Conservation (phyloP, 1,140 invertebrate species). For the Prorops nasuta region DNA sequence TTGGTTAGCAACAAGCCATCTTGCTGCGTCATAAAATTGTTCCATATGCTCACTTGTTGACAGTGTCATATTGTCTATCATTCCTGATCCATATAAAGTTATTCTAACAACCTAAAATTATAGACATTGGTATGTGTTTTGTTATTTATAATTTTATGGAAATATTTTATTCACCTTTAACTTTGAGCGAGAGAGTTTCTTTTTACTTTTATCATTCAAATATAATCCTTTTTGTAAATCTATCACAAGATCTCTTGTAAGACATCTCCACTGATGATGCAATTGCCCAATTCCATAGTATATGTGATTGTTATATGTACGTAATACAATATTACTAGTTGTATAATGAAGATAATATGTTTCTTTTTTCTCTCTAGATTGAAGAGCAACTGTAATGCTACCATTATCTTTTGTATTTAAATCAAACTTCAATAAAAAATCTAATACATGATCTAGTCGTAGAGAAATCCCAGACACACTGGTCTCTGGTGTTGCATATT, state of each 20-base stretch:
- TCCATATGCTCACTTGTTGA: conserved; percentile 81
- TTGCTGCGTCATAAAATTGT: conserved; percentile 88
- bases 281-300: conserved; percentile 82
- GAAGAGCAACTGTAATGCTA: conserved; percentile 74
- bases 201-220: conserved; percentile 63
- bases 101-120: conserved; percentile 60
- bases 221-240: conserved; percentile 88
- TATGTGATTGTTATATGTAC: conserved; percentile 71
- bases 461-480: conserved; percentile 68
- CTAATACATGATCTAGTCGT: conserved; percentile 70
- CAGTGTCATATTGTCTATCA: conserved; percentile 79
- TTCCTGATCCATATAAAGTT: conserved; percentile 73
- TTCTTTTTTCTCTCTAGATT: conserved; percentile 75
- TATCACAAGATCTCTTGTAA: conserved; percentile 86
- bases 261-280: conserved; percentile 70
- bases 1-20: conserved; percentile 91
- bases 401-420: conserved; percentile 73
- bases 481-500: conserved; percentile 71
- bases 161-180: conserved; percentile 61
- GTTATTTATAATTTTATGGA: background rate
- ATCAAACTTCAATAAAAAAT: conserved; percentile 78
- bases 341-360: conserved; percentile 82
- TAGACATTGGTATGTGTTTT: background rate
- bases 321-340: conserved; percentile 70
- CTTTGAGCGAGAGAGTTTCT: conserved; percentile 74